A percentile compares a stretch with the other conserved stretches of the same genome.
Conservation (phyloP, 2,113 vertebrate species). For the Campylomormyrus tamandua region DNA sequence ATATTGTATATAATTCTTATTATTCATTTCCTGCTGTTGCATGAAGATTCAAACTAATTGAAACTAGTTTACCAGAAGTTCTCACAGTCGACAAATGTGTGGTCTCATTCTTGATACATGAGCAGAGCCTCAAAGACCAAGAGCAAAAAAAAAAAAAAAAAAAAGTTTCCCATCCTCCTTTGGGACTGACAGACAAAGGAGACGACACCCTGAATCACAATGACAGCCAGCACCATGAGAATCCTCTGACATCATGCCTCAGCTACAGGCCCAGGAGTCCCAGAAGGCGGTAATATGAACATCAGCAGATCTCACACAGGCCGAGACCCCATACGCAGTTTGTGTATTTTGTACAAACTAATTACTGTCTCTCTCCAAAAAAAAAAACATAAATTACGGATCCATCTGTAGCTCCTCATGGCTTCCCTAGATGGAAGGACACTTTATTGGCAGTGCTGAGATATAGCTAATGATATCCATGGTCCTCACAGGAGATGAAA, state of each 20-base stretch:
- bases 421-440: not conserved
- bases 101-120: not conserved
- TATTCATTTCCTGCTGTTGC: not conserved
- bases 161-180: not conserved
- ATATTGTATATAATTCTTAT: not conserved
- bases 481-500: not conserved
- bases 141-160: not conserved
- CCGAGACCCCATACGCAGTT: not conserved
- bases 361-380: not conserved
- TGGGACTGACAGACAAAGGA: not conserved
- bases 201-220: not conserved
- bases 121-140: not conserved
- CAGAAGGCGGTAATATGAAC: not conserved
- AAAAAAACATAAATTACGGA: not conserved
- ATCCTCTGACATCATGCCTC: not conserved
- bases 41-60: not conserved
- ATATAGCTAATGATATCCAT: not conserved
- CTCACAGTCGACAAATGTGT: not conserved
- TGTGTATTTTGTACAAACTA: constrained; percentile 1
- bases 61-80: not conserved
- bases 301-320: not conserved
- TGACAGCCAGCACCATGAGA: not conserved
- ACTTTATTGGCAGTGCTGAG: constrained; percentile 1
- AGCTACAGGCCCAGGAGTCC: not conserved
- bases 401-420: not conserved